A percentile compares a stretch with the other conserved stretches of the same genome.
phyloP scores from a whole-genome alignment of 1,140 invertebrate species.

The Drosophila watanabei region DNA sequence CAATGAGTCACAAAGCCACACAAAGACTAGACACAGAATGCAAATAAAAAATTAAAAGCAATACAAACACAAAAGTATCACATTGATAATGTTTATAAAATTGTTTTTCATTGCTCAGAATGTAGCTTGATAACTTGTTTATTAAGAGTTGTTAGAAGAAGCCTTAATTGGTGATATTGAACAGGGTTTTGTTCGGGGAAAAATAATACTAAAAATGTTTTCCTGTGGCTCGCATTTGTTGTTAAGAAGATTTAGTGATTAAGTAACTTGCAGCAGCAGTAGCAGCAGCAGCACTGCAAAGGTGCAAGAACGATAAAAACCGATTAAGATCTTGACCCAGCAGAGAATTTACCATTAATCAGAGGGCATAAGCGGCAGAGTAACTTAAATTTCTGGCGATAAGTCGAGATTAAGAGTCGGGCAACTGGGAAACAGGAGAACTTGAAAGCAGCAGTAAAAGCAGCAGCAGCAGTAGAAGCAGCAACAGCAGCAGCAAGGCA shows the following conservation, averaged over 20 bases:
- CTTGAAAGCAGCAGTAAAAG: neutral
- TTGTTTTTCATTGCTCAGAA: neutral
- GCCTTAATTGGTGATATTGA: too few relatives aligned
- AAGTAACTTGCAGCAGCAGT: neutral
- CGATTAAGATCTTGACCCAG: slow-evolving; percentile 23
- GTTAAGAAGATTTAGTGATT: slow-evolving; percentile 15
- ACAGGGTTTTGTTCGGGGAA: neutral
- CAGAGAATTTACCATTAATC: slow-evolving; percentile 21
- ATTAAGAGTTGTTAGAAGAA: too few relatives aligned
- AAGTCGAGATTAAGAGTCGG: slow-evolving; percentile 24
- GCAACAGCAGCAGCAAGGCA: slow-evolving; percentile 12
- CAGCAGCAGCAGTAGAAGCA: slow-evolving; percentile 3
- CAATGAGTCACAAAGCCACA: slow-evolving; percentile 5
- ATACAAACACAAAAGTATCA: neutral
- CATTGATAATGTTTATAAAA: slow-evolving; percentile 5
- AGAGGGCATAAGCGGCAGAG: slow-evolving; percentile 1
- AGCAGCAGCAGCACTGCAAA: neutral
- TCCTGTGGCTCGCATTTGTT: slow-evolving; percentile 5
- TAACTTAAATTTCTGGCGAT: slow-evolving; percentile 9
- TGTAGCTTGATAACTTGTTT: too few relatives aligned
- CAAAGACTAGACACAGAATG: neutral
- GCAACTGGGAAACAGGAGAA: neutral
- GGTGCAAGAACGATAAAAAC: slow-evolving; percentile 20
- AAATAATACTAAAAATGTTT: neutral
- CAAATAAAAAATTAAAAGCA: neutral